These are phyloP conservation scores for Monochamus saltuarius DNA, from an alignment of 1,140 invertebrate species.

Conservation along the genomic window DNA sequence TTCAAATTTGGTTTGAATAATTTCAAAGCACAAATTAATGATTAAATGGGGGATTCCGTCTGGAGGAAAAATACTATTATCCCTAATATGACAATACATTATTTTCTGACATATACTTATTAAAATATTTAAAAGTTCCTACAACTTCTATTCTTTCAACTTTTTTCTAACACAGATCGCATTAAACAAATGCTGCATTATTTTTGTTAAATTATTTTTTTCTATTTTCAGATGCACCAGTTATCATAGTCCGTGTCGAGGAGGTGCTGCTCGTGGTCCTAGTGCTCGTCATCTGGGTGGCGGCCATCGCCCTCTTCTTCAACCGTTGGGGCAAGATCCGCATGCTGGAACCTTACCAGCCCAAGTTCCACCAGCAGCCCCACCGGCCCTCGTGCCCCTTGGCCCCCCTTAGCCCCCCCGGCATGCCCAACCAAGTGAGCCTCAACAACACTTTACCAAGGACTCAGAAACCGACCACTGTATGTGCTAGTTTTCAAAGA, in stretches of 20 bases:
- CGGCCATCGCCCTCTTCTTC: constrained; percentile 85
- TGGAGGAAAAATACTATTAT: too few relatives aligned
- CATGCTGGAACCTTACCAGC: constrained; percentile 86
- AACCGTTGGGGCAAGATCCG: constrained; percentile 91
- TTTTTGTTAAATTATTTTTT: background rate
- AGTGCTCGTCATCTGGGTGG: constrained; percentile 84
- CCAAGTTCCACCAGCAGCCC: constrained; percentile 20
- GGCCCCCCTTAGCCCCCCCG: constrained; percentile 54
- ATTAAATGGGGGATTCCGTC: too few relatives aligned
- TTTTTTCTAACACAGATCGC: too few relatives aligned
- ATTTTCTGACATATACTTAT: too few relatives aligned
- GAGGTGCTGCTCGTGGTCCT: constrained; percentile 85
- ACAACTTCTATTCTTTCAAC: too few relatives aligned
- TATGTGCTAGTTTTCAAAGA: constrained; percentile 22
- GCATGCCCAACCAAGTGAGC: constrained; percentile 48
- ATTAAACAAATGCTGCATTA: too few relatives aligned
- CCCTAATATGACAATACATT: too few relatives aligned
- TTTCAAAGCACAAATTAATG: too few relatives aligned
- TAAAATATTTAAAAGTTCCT: too few relatives aligned
- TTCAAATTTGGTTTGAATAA: too few relatives aligned
- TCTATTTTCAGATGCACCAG: constrained; percentile 14
- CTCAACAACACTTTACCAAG: constrained; percentile 23
- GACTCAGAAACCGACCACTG: constrained; percentile 31
- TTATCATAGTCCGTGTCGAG: constrained; percentile 68
- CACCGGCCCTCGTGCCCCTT: constrained; percentile 71